A percentile compares a stretch with the other conserved stretches of the same genome.
Evolutionary conservation across 1,140 invertebrate genomes (phyloP).

Genomic region (Drosophila trapezifrons): DNA sequence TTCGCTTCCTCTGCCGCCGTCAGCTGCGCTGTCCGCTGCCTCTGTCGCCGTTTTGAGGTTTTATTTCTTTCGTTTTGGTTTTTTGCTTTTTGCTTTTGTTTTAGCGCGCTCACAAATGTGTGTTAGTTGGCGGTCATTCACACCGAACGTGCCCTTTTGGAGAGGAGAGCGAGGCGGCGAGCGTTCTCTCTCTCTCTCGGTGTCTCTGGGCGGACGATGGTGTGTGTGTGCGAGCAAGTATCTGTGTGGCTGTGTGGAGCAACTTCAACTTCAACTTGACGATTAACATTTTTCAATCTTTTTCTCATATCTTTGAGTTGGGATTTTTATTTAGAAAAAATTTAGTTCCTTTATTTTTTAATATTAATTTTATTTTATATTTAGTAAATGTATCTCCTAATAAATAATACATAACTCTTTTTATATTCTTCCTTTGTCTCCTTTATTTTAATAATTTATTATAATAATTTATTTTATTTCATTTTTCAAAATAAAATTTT

Average conservation of each 20-base stretch:
- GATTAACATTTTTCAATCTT: constrained; percentile 39
- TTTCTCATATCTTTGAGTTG: constrained; percentile 1
- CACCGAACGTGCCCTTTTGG: constrained; percentile 81
- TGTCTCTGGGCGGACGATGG: constrained; percentile 17
- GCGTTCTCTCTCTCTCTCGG: constrained; percentile 21
- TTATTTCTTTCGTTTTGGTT: constrained; percentile 41
- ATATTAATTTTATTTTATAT: neutral
- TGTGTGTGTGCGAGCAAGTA: constrained; percentile 17
- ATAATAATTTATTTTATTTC: no score
- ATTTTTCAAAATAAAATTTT: no score
- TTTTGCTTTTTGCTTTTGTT: constrained; percentile 69
- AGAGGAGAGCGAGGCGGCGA: constrained; percentile 49
- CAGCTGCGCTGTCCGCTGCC: constrained; percentile 34
- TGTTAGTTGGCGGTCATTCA: constrained; percentile 84
- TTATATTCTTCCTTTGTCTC: no score
- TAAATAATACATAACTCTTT: no score
- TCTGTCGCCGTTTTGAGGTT: constrained; percentile 43
- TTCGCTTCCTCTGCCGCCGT: constrained; percentile 62
- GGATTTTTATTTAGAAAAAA: neutral
- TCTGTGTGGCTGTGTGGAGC: constrained; percentile 38
- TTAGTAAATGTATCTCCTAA: neutral
- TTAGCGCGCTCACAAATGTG: constrained; percentile 83
- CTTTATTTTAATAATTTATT: neutral
- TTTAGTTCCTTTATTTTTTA: neutral
- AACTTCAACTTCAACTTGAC: constrained; percentile 55